Evolutionary conservation across 2,113 vertebrate species (phyloP), one percentile per base, ranked within the genome.

Genomic region (Bufo bufo): DNA sequence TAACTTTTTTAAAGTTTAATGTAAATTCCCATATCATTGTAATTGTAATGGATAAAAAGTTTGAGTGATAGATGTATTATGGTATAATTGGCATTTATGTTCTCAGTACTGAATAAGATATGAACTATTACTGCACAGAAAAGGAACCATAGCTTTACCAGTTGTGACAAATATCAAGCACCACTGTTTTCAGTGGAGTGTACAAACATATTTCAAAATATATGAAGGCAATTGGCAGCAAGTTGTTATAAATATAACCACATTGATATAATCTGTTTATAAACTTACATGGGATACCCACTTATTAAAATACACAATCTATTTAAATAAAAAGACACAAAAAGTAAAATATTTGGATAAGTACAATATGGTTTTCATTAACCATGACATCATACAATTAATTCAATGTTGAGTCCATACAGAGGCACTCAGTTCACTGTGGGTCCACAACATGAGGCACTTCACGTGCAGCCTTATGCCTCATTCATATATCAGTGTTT

Each of bases 61-160:
- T 88, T 88, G 86, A 88, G 69, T 88, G 86, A 88, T 88, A 52
- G 79, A 88, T 75, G 69, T 88, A 88, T 82, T 83, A 65, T 83
- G 72, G 71, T 56, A 88, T 83, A 88, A 88, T 83, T 88, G 66
- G 20, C 82, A 88, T 83, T 88, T 88, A 83, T 88, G 74, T 88
- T 71, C 77, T 79, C 50, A 45, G 63, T 75, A 80, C 16, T 69
- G 77, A 65, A 87, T 80, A 80, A 87, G 49, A 63, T 79, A 77
- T 86, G 66, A 43, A 77, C 5, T 74, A 69, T 56, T 6, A 66
- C 59, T n/a, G 71, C 71, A 59, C 12, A 69, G 75, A 43, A 52
- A 50, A 69, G 47, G 7, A 20, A 23, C 59, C 50, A 54, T 10
- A 20, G 20, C n/a, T 69, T 83, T 20, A 83, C 45, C 63, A 66